phyloP scores from a whole-genome alignment of 2,797 vertebrate species.

The Jordanella pulchra region DNA sequence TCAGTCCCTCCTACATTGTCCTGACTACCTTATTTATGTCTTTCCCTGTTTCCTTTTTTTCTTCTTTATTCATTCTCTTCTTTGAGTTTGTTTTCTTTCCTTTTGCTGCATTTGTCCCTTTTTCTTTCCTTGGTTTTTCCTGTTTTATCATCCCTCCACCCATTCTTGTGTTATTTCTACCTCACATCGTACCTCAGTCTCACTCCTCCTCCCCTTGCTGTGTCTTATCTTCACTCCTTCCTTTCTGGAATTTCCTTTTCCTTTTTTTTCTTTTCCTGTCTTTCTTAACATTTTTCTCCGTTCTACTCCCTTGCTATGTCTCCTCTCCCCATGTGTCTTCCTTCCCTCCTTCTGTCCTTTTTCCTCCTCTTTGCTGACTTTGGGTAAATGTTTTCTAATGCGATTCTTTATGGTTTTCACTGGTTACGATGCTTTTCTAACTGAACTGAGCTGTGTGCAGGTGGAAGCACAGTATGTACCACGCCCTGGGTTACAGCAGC shows the following conservation, averaged over 20 bases:
- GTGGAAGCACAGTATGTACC: constrained; percentile 94
- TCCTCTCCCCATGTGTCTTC: too few species aligned
- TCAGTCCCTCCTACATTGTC: neutral
- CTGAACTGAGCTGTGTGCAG: constrained; percentile 56
- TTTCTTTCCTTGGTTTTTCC: neutral
- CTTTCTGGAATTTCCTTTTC: neutral
- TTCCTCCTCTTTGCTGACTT: neutral
- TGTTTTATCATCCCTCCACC: neutral
- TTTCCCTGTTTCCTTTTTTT: neutral
- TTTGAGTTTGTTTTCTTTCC: neutral
- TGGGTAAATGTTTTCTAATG: too few species aligned
- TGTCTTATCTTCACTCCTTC: neutral
- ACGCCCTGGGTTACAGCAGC: constrained; percentile 93
- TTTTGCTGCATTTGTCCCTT: neutral
- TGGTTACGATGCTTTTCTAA: too few species aligned
- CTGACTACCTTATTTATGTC: neutral
- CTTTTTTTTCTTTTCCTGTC: neutral
- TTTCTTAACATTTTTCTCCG: neutral
- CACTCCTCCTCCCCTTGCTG: too few species aligned
- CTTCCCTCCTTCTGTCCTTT: neutral
- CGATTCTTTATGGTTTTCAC: too few species aligned
- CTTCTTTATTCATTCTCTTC: neutral
- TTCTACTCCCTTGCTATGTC: too few species aligned
- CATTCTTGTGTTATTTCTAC: too few species aligned
- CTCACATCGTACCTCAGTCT: too few species aligned